phyloP scores from a whole-genome alignment of 2,113 vertebrate genomes.

The Ginglymostoma cirratum region DNA sequence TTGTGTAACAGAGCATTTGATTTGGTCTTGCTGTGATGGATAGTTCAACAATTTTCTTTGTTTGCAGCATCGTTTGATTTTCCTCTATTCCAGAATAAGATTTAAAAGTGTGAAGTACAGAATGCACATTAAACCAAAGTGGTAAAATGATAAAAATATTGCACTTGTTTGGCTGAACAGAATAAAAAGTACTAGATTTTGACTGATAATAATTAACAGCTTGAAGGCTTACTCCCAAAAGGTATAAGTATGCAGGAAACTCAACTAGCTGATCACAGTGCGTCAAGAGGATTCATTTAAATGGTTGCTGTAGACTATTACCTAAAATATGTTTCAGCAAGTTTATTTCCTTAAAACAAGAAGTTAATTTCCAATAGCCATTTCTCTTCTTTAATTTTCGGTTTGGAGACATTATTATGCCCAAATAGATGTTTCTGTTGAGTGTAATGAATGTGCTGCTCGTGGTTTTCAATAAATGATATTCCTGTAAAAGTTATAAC shows the following conservation, averaged over 20 bases:
- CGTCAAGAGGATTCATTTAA: background rate
- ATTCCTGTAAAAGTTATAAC: background rate
- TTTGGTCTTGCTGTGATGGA: background rate
- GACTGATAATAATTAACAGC: constrained; percentile 6
- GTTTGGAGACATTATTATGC: background rate
- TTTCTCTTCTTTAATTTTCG: background rate
- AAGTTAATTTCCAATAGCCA: background rate
- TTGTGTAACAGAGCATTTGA: background rate
- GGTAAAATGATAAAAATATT: background rate
- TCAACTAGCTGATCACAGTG: background rate
- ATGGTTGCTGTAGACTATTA: background rate
- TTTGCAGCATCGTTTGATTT: background rate
- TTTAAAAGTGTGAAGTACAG: background rate
- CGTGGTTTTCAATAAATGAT: background rate
- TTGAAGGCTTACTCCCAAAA: background rate
- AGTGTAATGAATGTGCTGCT: background rate
- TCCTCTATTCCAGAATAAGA: background rate
- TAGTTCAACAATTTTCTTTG: constrained; percentile 20
- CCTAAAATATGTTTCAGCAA: background rate
- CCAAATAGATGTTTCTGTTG: background rate
- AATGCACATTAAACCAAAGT: background rate
- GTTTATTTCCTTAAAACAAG: constrained; percentile 2
- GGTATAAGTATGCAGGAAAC: background rate
- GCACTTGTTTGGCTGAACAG: background rate
- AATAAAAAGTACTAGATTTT: background rate